A percentile compares a stretch with the other conserved stretches of the same genome.
Conservation (phyloP, 2,113 vertebrate species). For the Vulpes vulpes region DNA sequence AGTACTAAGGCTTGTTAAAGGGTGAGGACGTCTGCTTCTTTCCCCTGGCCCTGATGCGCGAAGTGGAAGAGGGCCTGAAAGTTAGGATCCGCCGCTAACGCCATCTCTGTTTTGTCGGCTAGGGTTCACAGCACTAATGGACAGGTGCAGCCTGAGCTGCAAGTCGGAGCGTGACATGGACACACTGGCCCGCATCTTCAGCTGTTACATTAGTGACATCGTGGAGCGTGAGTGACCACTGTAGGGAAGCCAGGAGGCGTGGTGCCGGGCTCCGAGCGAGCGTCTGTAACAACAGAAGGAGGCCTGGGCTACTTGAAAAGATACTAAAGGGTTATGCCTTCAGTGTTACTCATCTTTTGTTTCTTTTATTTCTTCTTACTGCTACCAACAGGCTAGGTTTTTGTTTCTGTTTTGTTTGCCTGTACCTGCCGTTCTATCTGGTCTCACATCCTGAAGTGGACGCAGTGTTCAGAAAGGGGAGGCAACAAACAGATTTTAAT, state of each 20-base stretch:
- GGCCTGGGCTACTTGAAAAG: background rate
- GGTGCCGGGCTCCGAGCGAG: background rate
- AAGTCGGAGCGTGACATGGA: slow-evolving; percentile 47
- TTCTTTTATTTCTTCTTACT: background rate
- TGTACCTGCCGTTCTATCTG: background rate
- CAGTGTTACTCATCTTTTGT: background rate
- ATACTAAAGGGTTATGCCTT: background rate
- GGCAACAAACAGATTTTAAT: background rate
- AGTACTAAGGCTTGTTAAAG: background rate
- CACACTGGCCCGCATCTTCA: slow-evolving; percentile 51
- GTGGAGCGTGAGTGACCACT: slow-evolving; percentile 62
- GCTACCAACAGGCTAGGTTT: background rate
- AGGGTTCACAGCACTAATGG: slow-evolving; percentile 64
- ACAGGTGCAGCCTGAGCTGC: slow-evolving; percentile 50
- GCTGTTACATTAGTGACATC: slow-evolving; percentile 47
- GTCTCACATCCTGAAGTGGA: background rate
- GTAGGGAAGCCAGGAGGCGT: background rate
- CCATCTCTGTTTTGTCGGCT: slow-evolving; percentile 14
- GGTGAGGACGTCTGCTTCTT: background rate
- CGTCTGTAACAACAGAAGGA: background rate
- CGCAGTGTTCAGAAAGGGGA: background rate
- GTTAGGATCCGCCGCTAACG: background rate
- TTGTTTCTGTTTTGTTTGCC: background rate
- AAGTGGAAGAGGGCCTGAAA: background rate
- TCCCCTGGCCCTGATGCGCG: background rate